Conservation (phyloP, 2,113 vertebrate genomes). For the Labeo catla region DNA sequence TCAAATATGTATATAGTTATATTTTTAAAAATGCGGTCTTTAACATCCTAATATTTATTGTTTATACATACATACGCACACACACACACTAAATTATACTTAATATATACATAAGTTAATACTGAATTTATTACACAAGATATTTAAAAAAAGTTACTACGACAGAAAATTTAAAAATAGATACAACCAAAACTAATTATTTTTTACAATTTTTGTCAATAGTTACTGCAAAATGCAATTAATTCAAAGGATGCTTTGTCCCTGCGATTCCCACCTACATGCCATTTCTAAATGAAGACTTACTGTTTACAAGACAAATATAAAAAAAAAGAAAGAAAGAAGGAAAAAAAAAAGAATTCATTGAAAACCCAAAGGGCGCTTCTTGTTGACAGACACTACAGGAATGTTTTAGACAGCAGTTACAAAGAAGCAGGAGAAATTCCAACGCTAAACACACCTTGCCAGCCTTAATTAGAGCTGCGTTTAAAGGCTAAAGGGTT, state of each 20-base stretch:
- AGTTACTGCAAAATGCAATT: too few species aligned
- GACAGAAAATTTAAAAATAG: too few species aligned
- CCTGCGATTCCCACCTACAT: neutral
- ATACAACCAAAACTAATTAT: too few species aligned
- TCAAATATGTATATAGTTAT: too few species aligned
- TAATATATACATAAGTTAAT: too few species aligned
- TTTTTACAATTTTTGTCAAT: too few species aligned
- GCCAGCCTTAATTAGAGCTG: constrained; percentile 51
- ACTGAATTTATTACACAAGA: too few species aligned
- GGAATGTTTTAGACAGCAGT: constrained; percentile 32
- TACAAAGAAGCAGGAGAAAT: constrained; percentile 47
- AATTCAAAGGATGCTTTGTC: neutral
- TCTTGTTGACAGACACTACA: constrained; percentile 36
- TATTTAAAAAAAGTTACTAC: too few species aligned
- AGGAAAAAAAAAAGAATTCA: neutral
- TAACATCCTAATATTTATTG: too few species aligned
- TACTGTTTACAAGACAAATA: constrained; percentile 1
- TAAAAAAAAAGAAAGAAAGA: neutral
- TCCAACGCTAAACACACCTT: constrained; percentile 41
- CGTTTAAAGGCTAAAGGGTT: constrained; percentile 27
- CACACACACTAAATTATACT: too few species aligned
- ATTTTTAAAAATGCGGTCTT: too few species aligned
- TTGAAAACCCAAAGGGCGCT: constrained; percentile 13
- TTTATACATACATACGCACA: too few species aligned
- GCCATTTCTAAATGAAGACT: neutral